These are phyloP conservation scores for Pseudomugil tenellus DNA, from an alignment of 2,797 vertebrate species.

Conservation along the genomic window DNA sequence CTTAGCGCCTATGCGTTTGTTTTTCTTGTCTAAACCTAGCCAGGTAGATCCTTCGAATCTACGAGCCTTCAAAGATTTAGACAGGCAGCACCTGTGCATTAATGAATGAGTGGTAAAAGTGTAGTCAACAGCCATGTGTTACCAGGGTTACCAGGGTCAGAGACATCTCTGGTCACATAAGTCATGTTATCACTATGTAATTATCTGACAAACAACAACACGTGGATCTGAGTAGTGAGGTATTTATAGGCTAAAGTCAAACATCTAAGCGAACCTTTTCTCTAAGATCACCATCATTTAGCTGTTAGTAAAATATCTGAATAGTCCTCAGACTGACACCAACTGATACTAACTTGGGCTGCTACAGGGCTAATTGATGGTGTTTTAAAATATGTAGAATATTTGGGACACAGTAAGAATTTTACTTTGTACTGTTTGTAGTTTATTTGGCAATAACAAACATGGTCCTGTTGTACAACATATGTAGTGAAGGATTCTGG, in stretches of 20 bases:
- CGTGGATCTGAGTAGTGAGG: background rate
- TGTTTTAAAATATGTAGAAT: too few relatives aligned
- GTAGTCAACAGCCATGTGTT: background rate
- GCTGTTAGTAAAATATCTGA: too few relatives aligned
- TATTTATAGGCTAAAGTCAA: background rate
- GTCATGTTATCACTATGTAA: constrained; percentile 20
- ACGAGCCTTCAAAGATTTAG: background rate
- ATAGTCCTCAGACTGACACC: too few relatives aligned
- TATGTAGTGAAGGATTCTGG: too few relatives aligned
- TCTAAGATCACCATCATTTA: too few relatives aligned
- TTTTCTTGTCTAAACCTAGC: background rate
- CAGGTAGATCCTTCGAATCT: background rate
- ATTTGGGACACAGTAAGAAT: too few relatives aligned
- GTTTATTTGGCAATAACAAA: too few relatives aligned
- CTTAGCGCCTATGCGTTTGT: background rate
- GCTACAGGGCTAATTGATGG: too few relatives aligned
- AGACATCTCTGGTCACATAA: constrained; percentile 7
- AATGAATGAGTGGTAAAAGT: constrained; percentile 3
- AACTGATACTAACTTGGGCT: too few relatives aligned
- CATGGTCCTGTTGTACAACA: too few relatives aligned
- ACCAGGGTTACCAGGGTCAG: background rate
- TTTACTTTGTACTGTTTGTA: too few relatives aligned
- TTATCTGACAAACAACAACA: constrained; percentile 27
- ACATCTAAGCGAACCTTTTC: background rate
- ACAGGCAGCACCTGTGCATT: background rate